These are phyloP conservation scores for Polypedilum vanderplanki DNA, from an alignment of 1,140 invertebrate genomes.

Conservation along the genomic window DNA sequence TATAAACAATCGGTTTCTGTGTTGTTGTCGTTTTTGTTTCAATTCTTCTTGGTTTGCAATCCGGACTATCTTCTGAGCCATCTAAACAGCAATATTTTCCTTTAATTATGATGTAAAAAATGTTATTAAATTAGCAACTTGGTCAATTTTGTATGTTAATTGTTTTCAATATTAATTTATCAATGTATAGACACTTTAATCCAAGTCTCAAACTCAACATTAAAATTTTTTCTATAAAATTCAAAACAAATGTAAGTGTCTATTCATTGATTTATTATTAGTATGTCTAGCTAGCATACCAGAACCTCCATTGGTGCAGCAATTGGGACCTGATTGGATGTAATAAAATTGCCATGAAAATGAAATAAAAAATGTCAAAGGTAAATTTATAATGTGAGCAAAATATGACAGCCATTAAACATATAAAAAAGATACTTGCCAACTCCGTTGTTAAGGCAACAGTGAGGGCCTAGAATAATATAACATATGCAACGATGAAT, in stretches of 20 bases:
- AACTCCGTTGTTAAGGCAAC: not conserved
- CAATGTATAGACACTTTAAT: no score
- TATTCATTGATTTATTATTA: no score
- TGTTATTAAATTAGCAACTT: no score
- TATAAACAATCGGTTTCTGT: not conserved
- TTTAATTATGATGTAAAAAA: no score
- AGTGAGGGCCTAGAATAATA: not conserved
- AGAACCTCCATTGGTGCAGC: not conserved
- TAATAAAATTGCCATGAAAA: not conserved
- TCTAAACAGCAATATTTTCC: no score
- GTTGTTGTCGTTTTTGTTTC: not conserved
- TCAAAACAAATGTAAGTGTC: no score
- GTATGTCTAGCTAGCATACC: no score
- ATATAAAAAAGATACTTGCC: not conserved
- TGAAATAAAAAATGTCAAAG: not conserved
- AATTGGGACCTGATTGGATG: not conserved
- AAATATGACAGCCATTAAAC: not conserved
- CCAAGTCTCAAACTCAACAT: no score
- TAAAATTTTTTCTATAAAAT: no score
- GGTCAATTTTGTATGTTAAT: no score
- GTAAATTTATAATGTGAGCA: not conserved
- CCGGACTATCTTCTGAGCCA: not conserved
- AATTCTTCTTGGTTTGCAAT: not conserved
- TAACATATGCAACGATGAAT: not conserved
- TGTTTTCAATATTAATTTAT: no score